These are phyloP conservation scores for Leptura quadrifasciata DNA, from an alignment of 2,888 invertebrate genomes.

Conservation along the genomic window DNA sequence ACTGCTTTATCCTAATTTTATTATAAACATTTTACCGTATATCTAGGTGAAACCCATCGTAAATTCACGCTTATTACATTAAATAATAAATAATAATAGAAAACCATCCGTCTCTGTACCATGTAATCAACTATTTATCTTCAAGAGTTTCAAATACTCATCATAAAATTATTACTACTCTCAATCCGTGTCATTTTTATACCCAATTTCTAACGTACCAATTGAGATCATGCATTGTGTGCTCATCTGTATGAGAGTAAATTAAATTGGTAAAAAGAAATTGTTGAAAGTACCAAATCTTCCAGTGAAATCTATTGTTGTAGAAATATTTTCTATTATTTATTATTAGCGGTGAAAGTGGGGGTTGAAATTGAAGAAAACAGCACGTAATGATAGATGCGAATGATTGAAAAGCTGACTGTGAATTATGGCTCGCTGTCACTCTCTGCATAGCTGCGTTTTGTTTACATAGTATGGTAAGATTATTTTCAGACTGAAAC, in stretches of 20 bases:
- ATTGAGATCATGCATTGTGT: background rate
- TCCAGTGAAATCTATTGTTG: background rate
- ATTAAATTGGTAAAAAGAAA: background rate
- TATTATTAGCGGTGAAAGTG: background rate
- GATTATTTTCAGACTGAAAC: background rate
- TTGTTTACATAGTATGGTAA: background rate
- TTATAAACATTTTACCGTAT: background rate
- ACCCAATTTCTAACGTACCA: background rate
- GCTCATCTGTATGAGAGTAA: background rate
- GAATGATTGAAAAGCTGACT: background rate
- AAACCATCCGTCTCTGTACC: background rate
- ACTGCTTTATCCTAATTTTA: background rate
- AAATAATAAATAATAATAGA: slow-evolving; percentile 7
- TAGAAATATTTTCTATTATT: background rate
- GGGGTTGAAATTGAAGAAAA: background rate
- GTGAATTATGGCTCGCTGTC: background rate
- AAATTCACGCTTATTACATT: background rate
- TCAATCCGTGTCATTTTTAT: background rate
- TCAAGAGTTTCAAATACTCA: background rate
- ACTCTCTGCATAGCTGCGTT: background rate
- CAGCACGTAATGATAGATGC: background rate
- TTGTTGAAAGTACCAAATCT: background rate
- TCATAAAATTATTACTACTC: background rate
- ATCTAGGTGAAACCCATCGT: slow-evolving; percentile 1
- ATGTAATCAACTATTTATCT: background rate